These are phyloP conservation scores for Hydrolagus affinis DNA, from an alignment of 2,113 vertebrate species.

Conservation along the genomic window DNA sequence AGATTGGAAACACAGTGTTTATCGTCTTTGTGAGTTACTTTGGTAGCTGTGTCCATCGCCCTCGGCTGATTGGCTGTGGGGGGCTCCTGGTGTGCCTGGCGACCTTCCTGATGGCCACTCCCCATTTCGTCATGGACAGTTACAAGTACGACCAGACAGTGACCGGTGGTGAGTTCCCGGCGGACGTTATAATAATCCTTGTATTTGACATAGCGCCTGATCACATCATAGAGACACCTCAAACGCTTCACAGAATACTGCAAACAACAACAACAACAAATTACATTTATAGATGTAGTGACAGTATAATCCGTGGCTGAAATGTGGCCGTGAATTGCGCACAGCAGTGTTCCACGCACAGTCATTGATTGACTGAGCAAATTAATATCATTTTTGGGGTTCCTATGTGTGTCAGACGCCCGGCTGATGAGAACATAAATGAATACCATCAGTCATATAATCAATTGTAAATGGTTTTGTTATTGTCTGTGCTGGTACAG, in stretches of 20 bases:
- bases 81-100: constrained; percentile 72
- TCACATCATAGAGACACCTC: no score
- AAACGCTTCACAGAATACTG: no score
- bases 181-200: no score
- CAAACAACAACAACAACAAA: no score
- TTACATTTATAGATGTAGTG: no score
- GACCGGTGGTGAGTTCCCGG: constrained; percentile 54
- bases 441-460: constrained; percentile 12
- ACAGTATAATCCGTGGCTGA: no score
- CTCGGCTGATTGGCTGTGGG: constrained; percentile 73
- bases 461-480: neutral
- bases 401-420: no score
- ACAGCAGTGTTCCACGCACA: no score
- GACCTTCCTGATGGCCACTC: constrained; percentile 67
- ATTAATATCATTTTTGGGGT: no score
- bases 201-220: no score
- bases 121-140: constrained; percentile 69
- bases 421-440: neutral
- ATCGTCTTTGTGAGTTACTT: constrained; percentile 89
- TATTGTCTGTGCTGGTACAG: constrained; percentile 40
- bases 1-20: constrained; percentile 85
- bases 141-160: constrained; percentile 56
- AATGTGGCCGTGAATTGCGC: no score
- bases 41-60: constrained; percentile 79
- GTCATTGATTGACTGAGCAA: no score